A percentile compares a stretch with the other conserved stretches of the same genome.
Evolutionary conservation across 2,113 vertebrate species (phyloP).

Genomic region (Upupa epops): DNA sequence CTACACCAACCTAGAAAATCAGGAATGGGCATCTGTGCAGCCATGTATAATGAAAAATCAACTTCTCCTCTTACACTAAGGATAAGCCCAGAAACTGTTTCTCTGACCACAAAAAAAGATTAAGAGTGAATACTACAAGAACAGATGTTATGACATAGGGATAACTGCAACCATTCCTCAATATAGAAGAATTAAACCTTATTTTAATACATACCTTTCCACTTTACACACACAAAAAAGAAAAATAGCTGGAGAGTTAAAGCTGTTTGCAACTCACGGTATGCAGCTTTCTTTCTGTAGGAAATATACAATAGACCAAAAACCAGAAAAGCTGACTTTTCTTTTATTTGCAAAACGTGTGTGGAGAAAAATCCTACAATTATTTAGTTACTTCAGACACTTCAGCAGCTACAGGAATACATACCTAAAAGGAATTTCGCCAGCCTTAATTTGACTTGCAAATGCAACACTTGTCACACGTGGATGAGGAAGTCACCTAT

Average conservation of each 20-base stretch:
- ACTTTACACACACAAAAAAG: background rate
- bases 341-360: background rate
- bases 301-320: background rate
- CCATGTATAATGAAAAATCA: background rate
- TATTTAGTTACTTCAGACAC: background rate
- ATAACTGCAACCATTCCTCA: background rate
- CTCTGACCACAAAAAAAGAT: background rate
- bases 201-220: background rate
- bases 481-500: background rate
- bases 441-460: background rate
- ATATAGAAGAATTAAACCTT: background rate
- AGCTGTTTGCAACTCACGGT: background rate
- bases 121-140: background rate
- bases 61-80: background rate
- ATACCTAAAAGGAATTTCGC: background rate
- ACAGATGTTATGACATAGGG: background rate
- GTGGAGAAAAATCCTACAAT: background rate
- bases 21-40: background rate
- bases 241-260: background rate
- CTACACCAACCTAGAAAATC: background rate
- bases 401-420: background rate
- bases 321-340: background rate
- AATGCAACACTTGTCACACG: background rate
- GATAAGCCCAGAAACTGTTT: background rate
- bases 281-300: background rate